Base-by-base conservation (phyloP, 2,797 vertebrate species). In the Ispidina lecontei region DNA sequence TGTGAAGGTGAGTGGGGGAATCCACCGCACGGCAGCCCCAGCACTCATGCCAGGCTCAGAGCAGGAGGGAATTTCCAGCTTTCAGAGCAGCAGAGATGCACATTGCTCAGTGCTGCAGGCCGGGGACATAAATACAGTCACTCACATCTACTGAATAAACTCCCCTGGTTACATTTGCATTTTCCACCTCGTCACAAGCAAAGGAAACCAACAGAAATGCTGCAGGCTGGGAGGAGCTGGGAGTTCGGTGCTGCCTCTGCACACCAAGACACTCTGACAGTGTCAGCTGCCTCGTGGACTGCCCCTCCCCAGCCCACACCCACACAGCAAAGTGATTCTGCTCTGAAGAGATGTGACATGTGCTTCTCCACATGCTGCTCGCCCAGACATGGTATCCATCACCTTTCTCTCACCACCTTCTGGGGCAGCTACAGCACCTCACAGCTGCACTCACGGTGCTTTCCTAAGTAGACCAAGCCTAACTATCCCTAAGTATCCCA, bases 1-100 rank as follows among this genome's bases (percentile, higher is more conserved):
- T 56, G 25, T 13, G 62, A 43, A 49, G 29, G 35, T 0, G 2
- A 49, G 20, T 67, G 52, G 60, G 21, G n/a, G 56, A 78, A 37
- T 49, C 13, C 49, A 17, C n/a, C 0, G 1, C 77, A 58, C n/a
- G n/a, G 39, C 49, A 71, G 29, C 23, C 14, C 19, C 7, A 0
- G 0, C 0, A 1, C 19, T 41, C 3, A 1, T 14, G 43, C 25
- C 44, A 59, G 63, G 20, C 28, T 16, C 9, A n/a, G 59, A 43
- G 58, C 49, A 29, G 58, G 28, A 85, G 11, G 35, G 47, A 22
- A 9, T 43, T 7, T 62, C 51, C 8, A 31, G 23, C 44, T 65
- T 1, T 39, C 37, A 39, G 37, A 39, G 37, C 37, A 39, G 0
- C 31, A 18, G 16, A 59, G 54, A 29, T 33, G 60, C 41, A 33